phyloP scores from a whole-genome alignment of 1,140 invertebrate genomes.

The Eriosoma lanigerum region DNA sequence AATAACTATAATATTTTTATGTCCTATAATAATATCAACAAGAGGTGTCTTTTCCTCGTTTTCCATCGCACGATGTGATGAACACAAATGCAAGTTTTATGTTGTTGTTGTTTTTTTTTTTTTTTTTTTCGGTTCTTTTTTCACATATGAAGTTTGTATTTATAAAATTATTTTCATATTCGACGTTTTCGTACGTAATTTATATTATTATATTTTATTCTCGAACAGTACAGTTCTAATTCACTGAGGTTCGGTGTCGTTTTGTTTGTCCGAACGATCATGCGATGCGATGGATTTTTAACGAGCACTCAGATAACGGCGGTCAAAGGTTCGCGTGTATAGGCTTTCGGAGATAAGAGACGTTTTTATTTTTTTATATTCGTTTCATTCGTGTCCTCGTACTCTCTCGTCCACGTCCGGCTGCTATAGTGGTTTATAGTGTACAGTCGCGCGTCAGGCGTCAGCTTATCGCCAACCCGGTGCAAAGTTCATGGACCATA shows the following conservation, averaged over 20 bases:
- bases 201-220: background rate
- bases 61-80: background rate
- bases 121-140: too few relatives aligned
- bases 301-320: slow-evolving; percentile 35
- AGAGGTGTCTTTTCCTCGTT: background rate
- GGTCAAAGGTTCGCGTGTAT: slow-evolving; percentile 27
- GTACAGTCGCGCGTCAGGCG: background rate
- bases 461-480: background rate
- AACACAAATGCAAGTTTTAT: slow-evolving; percentile 17
- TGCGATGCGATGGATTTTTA: slow-evolving; percentile 40
- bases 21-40: background rate
- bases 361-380: slow-evolving; percentile 28
- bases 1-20: too few relatives aligned
- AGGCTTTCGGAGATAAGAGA: slow-evolving; percentile 30
- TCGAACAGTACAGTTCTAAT: background rate
- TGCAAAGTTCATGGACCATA: slow-evolving; percentile 32
- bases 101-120: background rate
- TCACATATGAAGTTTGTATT: too few relatives aligned
- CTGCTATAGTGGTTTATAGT: background rate
- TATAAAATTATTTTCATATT: too few relatives aligned
- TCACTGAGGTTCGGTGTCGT: background rate
- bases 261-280: slow-evolving; percentile 6
- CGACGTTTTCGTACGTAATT: background rate
- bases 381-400: background rate
- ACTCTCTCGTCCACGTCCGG: background rate